A percentile compares a stretch with the other conserved stretches of the same genome.
Conservation (phyloP, 1,140 invertebrate genomes). For the Achroia grisella region DNA sequence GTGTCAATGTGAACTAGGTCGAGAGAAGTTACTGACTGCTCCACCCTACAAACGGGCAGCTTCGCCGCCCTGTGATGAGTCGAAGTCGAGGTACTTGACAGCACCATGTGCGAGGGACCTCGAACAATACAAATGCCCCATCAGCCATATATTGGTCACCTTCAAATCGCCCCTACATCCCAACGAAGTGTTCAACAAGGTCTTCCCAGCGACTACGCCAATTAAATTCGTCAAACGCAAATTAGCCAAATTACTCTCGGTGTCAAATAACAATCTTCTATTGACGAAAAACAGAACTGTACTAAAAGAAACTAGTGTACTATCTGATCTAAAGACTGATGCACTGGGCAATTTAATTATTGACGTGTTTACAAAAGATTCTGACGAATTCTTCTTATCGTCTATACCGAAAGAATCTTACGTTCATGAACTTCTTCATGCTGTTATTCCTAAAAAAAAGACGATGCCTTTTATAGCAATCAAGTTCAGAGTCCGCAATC, state of each 20-base stretch:
- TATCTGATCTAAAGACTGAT: slow-evolving; percentile 55
- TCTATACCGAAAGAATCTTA: slow-evolving; percentile 56
- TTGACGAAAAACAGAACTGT: slow-evolving; percentile 57
- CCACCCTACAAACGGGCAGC: slow-evolving; percentile 41
- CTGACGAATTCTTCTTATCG: slow-evolving; percentile 47
- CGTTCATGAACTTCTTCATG: slow-evolving; percentile 50
- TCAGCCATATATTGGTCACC: slow-evolving; percentile 50
- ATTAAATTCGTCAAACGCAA: slow-evolving; percentile 62
- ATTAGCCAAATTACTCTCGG: slow-evolving; percentile 51
- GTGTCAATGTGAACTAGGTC: slow-evolving; percentile 59
- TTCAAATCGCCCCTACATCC: slow-evolving; percentile 54
- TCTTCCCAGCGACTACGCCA: slow-evolving; percentile 57
- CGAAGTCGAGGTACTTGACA: slow-evolving; percentile 38
- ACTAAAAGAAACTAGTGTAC: slow-evolving; percentile 48
- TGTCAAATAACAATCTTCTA: slow-evolving; percentile 52
- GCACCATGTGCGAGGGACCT: slow-evolving; percentile 45
- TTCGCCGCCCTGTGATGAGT: slow-evolving; percentile 26
- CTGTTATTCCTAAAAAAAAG: slow-evolving; percentile 52
- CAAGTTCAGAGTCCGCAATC: slow-evolving; percentile 63
- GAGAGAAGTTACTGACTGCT: slow-evolving; percentile 58
- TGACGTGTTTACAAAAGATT: slow-evolving; percentile 58
- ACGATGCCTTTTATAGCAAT: slow-evolving; percentile 58
- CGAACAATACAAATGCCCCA: slow-evolving; percentile 51
- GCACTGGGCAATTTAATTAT: slow-evolving; percentile 41
- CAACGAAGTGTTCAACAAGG: slow-evolving; percentile 53